Evolutionary conservation across 2,797 vertebrate species (phyloP).

Genomic region (Ceryle rudis): DNA sequence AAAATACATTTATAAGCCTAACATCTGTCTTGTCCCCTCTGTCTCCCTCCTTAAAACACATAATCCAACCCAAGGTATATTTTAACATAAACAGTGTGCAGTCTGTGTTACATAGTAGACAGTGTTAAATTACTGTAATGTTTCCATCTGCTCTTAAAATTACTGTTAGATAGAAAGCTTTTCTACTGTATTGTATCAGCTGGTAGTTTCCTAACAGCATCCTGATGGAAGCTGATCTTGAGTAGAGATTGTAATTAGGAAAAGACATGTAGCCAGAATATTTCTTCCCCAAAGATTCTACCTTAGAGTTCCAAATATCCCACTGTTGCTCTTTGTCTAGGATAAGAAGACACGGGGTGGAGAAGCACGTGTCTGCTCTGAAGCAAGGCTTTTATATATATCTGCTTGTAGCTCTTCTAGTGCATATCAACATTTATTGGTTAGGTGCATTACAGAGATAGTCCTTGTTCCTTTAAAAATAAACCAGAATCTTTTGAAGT

Average conservation of each 20-base stretch:
- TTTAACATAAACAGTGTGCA: neutral
- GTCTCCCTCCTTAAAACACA: neutral
- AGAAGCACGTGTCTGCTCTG: neutral
- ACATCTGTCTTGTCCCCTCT: neutral
- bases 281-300: neutral
- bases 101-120: neutral
- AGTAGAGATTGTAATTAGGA: neutral
- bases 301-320: neutral
- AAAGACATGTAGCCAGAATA: neutral
- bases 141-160: neutral
- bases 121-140: neutral
- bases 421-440: neutral
- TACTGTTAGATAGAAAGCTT: neutral
- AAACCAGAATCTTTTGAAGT: neutral
- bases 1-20: neutral
- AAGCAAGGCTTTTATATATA: neutral
- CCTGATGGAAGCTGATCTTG: neutral
- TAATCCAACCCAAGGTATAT: neutral
- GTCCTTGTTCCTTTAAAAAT: neutral
- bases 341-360: neutral
- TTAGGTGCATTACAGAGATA: neutral
- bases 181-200: neutral
- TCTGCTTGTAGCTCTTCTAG: neutral
- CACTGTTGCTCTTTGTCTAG: neutral
- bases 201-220: neutral